phyloP scores from a whole-genome alignment of 2,888 invertebrate genomes.

The Acleris cristana region DNA sequence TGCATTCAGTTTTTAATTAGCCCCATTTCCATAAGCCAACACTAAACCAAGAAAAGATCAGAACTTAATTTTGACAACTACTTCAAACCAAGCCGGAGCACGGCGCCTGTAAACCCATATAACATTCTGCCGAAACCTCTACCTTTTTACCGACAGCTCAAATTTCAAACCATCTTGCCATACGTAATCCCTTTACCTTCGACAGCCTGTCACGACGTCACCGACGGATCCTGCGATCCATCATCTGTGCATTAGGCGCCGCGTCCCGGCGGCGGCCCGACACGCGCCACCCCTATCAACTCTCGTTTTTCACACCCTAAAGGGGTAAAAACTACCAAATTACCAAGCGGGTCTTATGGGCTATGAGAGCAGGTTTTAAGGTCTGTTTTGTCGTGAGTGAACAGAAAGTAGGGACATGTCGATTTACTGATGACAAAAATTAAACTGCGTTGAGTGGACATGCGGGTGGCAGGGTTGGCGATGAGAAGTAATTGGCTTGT shows the following conservation, averaged over 20 bases:
- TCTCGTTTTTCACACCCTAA: constrained; percentile 37
- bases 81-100: too few relatives aligned
- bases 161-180: too few relatives aligned
- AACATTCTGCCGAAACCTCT: too few relatives aligned
- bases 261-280: constrained; percentile 15
- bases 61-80: too few relatives aligned
- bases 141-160: too few relatives aligned
- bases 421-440: constrained; percentile 49
- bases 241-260: constrained; percentile 26
- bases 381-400: background rate
- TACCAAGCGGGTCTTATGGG: background rate
- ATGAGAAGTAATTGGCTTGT: background rate
- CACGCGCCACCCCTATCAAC: constrained; percentile 35
- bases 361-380: background rate
- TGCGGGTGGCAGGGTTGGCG: constrained; percentile 48
- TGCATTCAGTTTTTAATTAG: too few relatives aligned
- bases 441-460: constrained; percentile 50
- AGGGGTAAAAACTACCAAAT: constrained; percentile 21
- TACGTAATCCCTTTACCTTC: constrained; percentile 18
- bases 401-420: constrained; percentile 14
- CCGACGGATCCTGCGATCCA: constrained; percentile 21
- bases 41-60: too few relatives aligned
- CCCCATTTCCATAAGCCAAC: too few relatives aligned
- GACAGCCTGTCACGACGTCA: background rate
- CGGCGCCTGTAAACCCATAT: too few relatives aligned